These are phyloP conservation scores for Himalopsyche kuldschensis DNA, from an alignment of 2,888 invertebrate species.

Conservation along the genomic window DNA sequence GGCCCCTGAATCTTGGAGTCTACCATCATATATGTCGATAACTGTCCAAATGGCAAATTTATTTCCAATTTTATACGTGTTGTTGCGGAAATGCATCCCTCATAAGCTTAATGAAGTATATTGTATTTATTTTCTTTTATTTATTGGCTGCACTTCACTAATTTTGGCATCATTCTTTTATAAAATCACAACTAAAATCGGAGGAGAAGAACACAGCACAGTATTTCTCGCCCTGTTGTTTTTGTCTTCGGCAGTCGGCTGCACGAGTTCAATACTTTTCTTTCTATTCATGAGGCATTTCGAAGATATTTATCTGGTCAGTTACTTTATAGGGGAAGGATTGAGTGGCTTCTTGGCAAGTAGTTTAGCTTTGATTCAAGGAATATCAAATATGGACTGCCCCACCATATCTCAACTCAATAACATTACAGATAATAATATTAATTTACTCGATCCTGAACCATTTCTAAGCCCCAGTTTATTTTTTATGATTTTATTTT, in stretches of 20 bases:
- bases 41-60: slow-evolving; percentile 83
- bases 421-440: slow-evolving; percentile 47
- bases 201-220: slow-evolving; percentile 57
- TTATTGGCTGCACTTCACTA: slow-evolving; percentile 59
- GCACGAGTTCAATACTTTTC: slow-evolving; percentile 83
- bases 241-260: slow-evolving; percentile 73
- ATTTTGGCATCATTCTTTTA: slow-evolving; percentile 64
- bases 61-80: slow-evolving; percentile 73
- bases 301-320: slow-evolving; percentile 72
- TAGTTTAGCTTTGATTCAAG: slow-evolving; percentile 75
- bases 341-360: slow-evolving; percentile 81
- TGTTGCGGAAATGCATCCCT: slow-evolving; percentile 53
- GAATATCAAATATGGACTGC: slow-evolving; percentile 67
- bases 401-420: slow-evolving; percentile 45
- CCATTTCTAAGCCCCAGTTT: slow-evolving; percentile 65
- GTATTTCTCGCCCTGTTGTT: slow-evolving; percentile 67
- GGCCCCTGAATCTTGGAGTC: slow-evolving; percentile 85
- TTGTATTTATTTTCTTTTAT: slow-evolving; percentile 60
- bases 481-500: slow-evolving; percentile 69
- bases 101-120: slow-evolving; percentile 54
- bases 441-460: slow-evolving; percentile 48
- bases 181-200: slow-evolving; percentile 58
- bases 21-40: slow-evolving; percentile 81
- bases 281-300: slow-evolving; percentile 82
- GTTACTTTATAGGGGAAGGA: slow-evolving; percentile 82